Evolutionary conservation across 1,140 invertebrate genomes (phyloP).

Genomic region (Dendrolimus punctatus): DNA sequence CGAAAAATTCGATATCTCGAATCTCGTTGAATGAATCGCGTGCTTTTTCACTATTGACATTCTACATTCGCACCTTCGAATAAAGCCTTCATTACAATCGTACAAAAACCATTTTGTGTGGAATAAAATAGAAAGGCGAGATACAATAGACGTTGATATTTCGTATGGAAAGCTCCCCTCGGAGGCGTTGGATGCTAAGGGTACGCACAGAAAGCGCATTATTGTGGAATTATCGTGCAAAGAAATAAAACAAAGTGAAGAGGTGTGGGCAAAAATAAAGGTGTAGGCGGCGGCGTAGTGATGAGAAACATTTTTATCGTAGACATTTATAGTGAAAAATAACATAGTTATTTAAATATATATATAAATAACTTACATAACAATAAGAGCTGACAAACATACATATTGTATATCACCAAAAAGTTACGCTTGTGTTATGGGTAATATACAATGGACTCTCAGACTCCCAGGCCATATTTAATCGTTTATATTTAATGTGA

Average conservation of each 20-base stretch:
- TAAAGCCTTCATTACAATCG: conserved; percentile 64
- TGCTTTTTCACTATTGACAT: conserved; percentile 34
- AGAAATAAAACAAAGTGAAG: conserved; percentile 63
- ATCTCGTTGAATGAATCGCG: conserved; percentile 29
- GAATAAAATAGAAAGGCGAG: conserved; percentile 45
- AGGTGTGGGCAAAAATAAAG: conserved; percentile 55
- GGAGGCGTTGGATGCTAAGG: conserved; percentile 48
- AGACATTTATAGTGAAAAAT: too few species aligned
- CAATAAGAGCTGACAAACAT: too few species aligned
- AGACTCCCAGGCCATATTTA: too few species aligned
- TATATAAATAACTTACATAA: background rate
- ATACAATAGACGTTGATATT: conserved; percentile 61
- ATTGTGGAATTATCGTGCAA: conserved; percentile 55
- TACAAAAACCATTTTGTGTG: conserved; percentile 53
- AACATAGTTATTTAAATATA: background rate
- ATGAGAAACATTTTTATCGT: background rate
- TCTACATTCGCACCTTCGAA: conserved; percentile 56
- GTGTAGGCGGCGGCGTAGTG: conserved; percentile 18
- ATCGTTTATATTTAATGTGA: too few species aligned
- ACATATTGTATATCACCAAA: too few species aligned
- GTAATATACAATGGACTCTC: too few species aligned
- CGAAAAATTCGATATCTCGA: conserved; percentile 12
- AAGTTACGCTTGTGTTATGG: too few species aligned
- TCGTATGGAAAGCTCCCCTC: conserved; percentile 53
- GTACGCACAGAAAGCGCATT: conserved; percentile 53